These are phyloP conservation scores for Eulimnadia texana DNA, from an alignment of 1,140 invertebrate species.

Conservation along the genomic window DNA sequence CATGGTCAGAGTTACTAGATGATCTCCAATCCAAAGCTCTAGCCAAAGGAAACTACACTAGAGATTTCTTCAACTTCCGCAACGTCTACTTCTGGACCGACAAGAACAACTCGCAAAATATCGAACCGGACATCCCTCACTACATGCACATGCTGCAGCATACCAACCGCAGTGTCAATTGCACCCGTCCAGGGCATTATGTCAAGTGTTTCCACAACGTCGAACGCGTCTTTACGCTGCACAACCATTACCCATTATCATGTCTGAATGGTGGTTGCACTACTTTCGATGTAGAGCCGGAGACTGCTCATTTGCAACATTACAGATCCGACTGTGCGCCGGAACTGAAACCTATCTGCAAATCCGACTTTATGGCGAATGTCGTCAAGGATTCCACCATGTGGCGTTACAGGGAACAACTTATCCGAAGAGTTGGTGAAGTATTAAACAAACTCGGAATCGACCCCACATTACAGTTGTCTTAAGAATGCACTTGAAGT, in stretches of 20 bases:
- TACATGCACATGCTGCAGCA: slow-evolving; percentile 92
- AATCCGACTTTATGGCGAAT: slow-evolving; percentile 54
- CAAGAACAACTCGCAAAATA: slow-evolving; percentile 59
- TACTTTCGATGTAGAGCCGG: slow-evolving; percentile 65
- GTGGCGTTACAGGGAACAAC: slow-evolving; percentile 66
- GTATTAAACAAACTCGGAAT: slow-evolving; percentile 52
- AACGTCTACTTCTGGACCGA: slow-evolving; percentile 93
- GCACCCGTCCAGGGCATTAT: slow-evolving; percentile 82
- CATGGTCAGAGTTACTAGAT: slow-evolving; percentile 66
- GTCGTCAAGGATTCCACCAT: slow-evolving; percentile 72
- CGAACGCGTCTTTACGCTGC: slow-evolving; percentile 68
- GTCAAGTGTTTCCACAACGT: slow-evolving; percentile 90
- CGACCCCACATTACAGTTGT: too few species aligned
- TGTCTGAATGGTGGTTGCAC: slow-evolving; percentile 72
- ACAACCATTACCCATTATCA: slow-evolving; percentile 83
- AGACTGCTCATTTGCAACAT: slow-evolving; percentile 77
- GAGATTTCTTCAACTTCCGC: slow-evolving; percentile 74
- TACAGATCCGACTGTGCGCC: slow-evolving; percentile 84
- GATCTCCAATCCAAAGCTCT: slow-evolving; percentile 49
- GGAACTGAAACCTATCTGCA: slow-evolving; percentile 67
- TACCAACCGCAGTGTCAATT: slow-evolving; percentile 75
- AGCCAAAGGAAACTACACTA: slow-evolving; percentile 50
- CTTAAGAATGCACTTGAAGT: too few species aligned
- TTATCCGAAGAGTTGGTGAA: slow-evolving; percentile 49
- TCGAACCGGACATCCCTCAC: slow-evolving; percentile 64